Evolutionary conservation across 2,888 invertebrate species (phyloP).

Genomic region (Andrena camellia): DNA sequence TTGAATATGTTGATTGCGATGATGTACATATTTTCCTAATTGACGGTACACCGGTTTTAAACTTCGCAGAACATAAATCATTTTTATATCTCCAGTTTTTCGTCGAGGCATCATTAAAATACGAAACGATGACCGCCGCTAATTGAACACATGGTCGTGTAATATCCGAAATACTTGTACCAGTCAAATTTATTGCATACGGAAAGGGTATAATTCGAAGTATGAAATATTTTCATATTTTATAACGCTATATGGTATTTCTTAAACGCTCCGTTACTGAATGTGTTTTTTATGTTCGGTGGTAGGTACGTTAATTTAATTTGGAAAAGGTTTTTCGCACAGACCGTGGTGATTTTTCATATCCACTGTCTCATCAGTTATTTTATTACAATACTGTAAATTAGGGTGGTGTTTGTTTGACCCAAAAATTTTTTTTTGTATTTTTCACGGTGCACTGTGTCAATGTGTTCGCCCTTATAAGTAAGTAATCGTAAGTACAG

Average conservation of each 20-base stretch:
- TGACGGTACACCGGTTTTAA: constrained; percentile 78
- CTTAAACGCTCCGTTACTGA: constrained; percentile 1
- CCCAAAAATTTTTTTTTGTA: neutral
- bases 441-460: neutral
- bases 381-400: neutral
- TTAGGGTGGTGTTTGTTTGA: too few species aligned
- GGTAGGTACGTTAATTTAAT: constrained; percentile 16
- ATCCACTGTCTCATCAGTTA: neutral
- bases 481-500: too few species aligned
- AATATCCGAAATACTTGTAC: constrained; percentile 15
- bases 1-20: constrained; percentile 69
- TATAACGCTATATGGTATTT: constrained; percentile 22
- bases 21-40: constrained; percentile 71
- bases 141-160: constrained; percentile 61
- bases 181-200: constrained; percentile 21
- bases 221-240: constrained; percentile 23
- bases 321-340: constrained; percentile 6
- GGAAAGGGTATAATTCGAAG: constrained; percentile 23
- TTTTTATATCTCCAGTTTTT: constrained; percentile 76
- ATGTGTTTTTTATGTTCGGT: constrained; percentile 5
- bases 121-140: constrained; percentile 67
- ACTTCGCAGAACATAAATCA: constrained; percentile 81
- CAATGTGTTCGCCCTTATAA: too few species aligned
- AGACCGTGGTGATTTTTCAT: neutral
- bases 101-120: constrained; percentile 80